These are phyloP conservation scores for Coenobita brevimanus DNA, from an alignment of 1,140 invertebrate species.

Conservation along the genomic window DNA sequence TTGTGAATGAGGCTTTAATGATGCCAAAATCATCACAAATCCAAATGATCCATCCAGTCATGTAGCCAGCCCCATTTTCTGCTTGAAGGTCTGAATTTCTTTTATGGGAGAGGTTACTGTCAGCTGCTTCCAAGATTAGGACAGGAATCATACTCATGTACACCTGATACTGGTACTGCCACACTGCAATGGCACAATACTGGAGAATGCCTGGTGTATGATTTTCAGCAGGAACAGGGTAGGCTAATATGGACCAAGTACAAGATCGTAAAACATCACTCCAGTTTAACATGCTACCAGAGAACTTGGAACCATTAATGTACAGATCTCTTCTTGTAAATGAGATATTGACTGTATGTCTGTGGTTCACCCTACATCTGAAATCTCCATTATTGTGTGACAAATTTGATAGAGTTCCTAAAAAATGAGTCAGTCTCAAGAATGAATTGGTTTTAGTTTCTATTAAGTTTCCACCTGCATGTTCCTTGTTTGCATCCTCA, in stretches of 20 bases:
- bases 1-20: not conserved
- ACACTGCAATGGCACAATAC: constrained; percentile 36
- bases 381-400: constrained; percentile 19
- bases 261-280: not conserved
- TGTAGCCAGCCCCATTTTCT: not conserved
- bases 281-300: constrained; percentile 31
- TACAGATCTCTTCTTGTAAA: constrained; percentile 37
- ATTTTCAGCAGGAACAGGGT: constrained; percentile 10
- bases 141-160: not conserved
- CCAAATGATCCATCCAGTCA: constrained; percentile 32
- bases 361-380: constrained; percentile 4
- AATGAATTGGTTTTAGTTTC: not conserved
- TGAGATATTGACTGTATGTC: constrained; percentile 24
- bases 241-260: constrained; percentile 42
- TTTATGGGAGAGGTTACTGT: not conserved
- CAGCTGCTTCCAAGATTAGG: constrained; percentile 7
- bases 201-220: not conserved
- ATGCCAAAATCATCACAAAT: constrained; percentile 14
- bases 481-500: not conserved
- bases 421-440: constrained; percentile 32
- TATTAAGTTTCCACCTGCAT: not conserved
- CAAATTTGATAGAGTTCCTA: constrained; percentile 23
- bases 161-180: constrained; percentile 37
- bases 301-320: constrained; percentile 30
- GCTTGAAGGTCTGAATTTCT: too few species aligned